A percentile compares a stretch with the other conserved stretches of the same genome.
phyloP scores from a whole-genome alignment of 2,888 invertebrate species.

The Netelia virgata region DNA sequence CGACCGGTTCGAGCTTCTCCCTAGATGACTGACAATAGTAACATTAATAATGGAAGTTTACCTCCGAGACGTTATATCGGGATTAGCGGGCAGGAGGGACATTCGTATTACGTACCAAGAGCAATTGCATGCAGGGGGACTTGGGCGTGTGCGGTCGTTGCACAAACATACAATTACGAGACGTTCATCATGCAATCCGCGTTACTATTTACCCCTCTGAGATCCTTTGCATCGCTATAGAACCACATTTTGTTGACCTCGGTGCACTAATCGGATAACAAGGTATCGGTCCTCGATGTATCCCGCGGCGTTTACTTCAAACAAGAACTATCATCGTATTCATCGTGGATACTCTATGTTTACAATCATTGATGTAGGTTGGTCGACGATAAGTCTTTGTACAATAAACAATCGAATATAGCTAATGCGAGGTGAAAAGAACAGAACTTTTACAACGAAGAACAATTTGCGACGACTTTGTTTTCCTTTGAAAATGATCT shows the following conservation, averaged over 20 bases:
- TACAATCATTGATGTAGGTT: not conserved
- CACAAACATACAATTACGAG: slow-evolving; percentile 5
- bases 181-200: not conserved
- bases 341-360: not conserved
- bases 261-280: not conserved
- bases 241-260: not conserved
- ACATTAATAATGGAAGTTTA: slow-evolving; percentile 69
- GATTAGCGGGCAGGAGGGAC: slow-evolving; percentile 59
- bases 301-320: not conserved
- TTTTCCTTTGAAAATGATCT: slow-evolving; percentile 24
- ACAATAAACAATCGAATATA: not conserved
- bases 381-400: not conserved
- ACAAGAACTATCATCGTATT: not conserved
- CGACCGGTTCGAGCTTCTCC: slow-evolving; percentile 41
- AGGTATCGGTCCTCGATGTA: not conserved
- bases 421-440: no score
- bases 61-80: slow-evolving; percentile 68
- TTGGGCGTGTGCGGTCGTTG: not conserved
- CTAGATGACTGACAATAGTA: slow-evolving; percentile 70
- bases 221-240: not conserved
- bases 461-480: not conserved
- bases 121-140: slow-evolving; percentile 28
- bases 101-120: slow-evolving; percentile 57
- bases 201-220: not conserved
- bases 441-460: no score